Conservation (phyloP, 2,797 vertebrate species). For the Scolopax bukidnonensis region DNA sequence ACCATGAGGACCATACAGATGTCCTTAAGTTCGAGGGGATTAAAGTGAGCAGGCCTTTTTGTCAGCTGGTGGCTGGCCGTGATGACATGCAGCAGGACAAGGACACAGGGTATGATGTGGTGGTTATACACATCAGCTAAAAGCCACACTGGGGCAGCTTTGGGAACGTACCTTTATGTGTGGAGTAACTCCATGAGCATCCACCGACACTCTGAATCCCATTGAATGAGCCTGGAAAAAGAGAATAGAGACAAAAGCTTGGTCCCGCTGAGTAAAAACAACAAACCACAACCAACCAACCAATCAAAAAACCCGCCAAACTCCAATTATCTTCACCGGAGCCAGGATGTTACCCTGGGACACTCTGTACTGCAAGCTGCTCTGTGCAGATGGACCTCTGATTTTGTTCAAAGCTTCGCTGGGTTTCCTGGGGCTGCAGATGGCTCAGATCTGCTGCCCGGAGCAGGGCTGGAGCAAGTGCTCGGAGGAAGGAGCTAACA, state of each 20-base stretch:
- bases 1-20: neutral
- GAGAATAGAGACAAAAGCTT: neutral
- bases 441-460: neutral
- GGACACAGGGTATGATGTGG: accelerated
- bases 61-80: neutral
- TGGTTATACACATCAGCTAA: neutral
- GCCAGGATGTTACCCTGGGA: neutral
- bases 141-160: neutral
- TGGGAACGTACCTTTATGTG: neutral
- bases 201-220: neutral
- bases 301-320: neutral
- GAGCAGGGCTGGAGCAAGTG: neutral
- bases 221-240: neutral
- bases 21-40: neutral
- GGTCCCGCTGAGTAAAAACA: neutral
- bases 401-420: neutral
- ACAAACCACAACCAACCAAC: too few relatives aligned
- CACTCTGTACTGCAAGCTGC: accelerated
- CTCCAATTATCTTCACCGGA: neutral
- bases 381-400: neutral
- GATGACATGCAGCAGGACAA: neutral
- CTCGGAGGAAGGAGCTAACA: neutral
- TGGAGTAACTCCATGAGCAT: neutral
- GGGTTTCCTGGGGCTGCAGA: neutral
- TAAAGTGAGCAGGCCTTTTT: neutral